These are phyloP conservation scores for Lamproptera curius DNA, from an alignment of 2,888 invertebrate genomes.

Conservation along the genomic window DNA sequence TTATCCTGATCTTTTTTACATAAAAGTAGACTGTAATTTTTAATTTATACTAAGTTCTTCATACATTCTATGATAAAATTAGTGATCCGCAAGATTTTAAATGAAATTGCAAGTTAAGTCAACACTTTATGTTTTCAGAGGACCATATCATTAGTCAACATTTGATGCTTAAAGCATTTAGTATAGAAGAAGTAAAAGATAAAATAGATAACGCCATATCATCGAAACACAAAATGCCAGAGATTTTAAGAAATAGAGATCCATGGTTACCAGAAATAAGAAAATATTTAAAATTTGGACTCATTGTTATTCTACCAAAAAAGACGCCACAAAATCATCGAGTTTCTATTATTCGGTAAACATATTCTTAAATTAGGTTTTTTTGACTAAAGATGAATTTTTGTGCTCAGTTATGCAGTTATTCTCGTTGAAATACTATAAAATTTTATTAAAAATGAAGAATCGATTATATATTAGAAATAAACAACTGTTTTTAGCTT, in stretches of 20 bases:
- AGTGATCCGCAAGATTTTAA: too few species aligned
- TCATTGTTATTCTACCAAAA: conserved; percentile 8
- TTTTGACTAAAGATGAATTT: not conserved
- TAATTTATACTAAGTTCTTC: too few species aligned
- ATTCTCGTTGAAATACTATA: too few species aligned
- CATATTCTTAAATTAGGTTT: not conserved
- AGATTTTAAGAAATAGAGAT: conserved; percentile 14
- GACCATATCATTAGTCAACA: conserved; percentile 12
- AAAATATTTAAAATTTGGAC: conserved; percentile 13
- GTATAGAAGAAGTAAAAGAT: conserved; percentile 18
- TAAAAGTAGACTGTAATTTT: too few species aligned
- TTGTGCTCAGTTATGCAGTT: too few species aligned
- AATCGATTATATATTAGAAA: too few species aligned
- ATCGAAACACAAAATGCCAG: conserved; percentile 17
- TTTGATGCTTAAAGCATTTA: conserved; percentile 14
- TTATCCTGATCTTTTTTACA: too few species aligned
- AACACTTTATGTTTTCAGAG: conserved; percentile 8
- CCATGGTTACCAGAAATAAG: not conserved
- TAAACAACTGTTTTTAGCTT: conserved; percentile 5
- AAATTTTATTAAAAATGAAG: too few species aligned
- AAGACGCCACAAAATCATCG: conserved; percentile 12
- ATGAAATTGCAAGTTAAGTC: too few species aligned
- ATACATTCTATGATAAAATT: too few species aligned
- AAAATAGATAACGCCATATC: conserved; percentile 19
- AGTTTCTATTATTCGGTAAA: conserved; percentile 14